Evolutionary conservation across 2,888 invertebrate genomes (phyloP).

Genomic region (Phalangium opilio): DNA sequence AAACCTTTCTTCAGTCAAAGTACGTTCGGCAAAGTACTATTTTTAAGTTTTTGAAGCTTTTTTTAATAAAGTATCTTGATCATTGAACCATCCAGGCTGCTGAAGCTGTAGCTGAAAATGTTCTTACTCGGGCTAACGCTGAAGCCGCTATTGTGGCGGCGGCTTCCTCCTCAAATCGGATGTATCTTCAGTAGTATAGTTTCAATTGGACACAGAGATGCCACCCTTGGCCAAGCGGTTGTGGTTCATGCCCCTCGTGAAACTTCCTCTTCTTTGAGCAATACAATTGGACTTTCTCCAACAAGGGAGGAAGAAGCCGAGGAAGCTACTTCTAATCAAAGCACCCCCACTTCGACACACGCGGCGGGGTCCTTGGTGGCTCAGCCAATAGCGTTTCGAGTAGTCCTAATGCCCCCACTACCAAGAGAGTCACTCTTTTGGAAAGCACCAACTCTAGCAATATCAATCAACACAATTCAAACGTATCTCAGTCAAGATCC

Average conservation of each 20-base stretch:
- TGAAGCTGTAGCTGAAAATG: slow-evolving; percentile 73
- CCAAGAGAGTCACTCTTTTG: not conserved
- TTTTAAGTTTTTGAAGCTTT: too few species aligned
- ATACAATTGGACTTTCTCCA: slow-evolving; percentile 18
- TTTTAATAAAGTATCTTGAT: too few species aligned
- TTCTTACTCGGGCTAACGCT: slow-evolving; percentile 52
- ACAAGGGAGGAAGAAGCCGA: slow-evolving; percentile 22
- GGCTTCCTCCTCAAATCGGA: not conserved
- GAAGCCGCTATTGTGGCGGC: slow-evolving; percentile 37
- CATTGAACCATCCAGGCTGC: slow-evolving; percentile 47
- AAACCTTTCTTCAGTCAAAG: slow-evolving; percentile 58
- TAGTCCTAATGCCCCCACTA: not conserved
- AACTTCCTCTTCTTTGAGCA: slow-evolving; percentile 6
- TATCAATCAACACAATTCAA: not conserved
- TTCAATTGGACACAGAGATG: not conserved
- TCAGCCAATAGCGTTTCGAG: not conserved
- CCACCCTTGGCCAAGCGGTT: slow-evolving; percentile 6
- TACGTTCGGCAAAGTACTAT: too few species aligned
- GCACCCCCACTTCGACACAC: not conserved
- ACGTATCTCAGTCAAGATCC: too few species aligned
- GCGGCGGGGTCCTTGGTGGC: not conserved
- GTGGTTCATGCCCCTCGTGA: slow-evolving; percentile 9
- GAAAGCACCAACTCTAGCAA: not conserved
- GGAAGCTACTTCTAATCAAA: slow-evolving; percentile 12
- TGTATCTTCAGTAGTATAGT: not conserved